Evolutionary conservation across 2,113 vertebrate genomes (phyloP), one percentile per base, ranked within the genome.

Genomic region (Phaethornis superciliosus): DNA sequence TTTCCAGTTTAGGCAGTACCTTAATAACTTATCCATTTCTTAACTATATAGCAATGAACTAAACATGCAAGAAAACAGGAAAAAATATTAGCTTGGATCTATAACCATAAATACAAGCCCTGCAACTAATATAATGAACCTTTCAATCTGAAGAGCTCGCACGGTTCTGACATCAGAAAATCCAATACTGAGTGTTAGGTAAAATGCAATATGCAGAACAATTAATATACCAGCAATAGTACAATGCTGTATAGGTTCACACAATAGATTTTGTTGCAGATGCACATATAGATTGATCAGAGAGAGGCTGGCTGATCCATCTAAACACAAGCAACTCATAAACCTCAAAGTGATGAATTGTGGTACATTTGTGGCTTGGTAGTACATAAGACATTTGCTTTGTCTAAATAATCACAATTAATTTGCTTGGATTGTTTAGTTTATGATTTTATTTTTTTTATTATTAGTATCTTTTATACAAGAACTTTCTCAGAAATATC

Each of bases 1-100:
- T 24, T 92, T 94, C 81, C 82, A 75, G 91, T 89, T 81, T 59
- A 96, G 94, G 89, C 49, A 60, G 23, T 55, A 37, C 30, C 9
- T 80, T 93, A 76, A 21, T 85, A 91, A 67, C 58, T 63, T 86
- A 78, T 28, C 44, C 35, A 28, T 89, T 96, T 90, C 35, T 44
- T 77, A 87, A 81, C 71, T 65, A 30, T 32, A 23, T 4, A 65
- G 15, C 49, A 88, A 85, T 59, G 81, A 80, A 68, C 84, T 55
- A 91, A 72, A 70, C 56, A 85, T 27, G 7, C 12, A 40, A 77
- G 42, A 44, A 90, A 64, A 33, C 6, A 44, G 28, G 42, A 87
- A 81, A 56, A 79, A 68, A 32, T 17, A 2, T 49, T 68, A 35
- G 52, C 88, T 54, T 60, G 37, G 58, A 80, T 12, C 35, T 84